phyloP scores from a whole-genome alignment of 2,113 vertebrate genomes.

The Gambusia holbrooki region DNA sequence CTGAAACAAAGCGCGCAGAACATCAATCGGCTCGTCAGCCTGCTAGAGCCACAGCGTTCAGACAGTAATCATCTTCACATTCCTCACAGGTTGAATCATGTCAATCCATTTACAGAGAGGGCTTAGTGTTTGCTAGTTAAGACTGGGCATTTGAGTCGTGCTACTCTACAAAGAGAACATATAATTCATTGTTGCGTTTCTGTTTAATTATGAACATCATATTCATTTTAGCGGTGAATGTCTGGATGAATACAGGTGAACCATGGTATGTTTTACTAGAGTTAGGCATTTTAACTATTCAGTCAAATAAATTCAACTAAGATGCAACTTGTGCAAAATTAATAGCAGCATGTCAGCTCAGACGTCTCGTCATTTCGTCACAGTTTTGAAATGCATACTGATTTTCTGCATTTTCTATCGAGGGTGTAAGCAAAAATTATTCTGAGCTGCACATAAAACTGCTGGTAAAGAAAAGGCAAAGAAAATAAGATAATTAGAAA shows the following conservation, averaged over 20 bases:
- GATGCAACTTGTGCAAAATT: too few species aligned
- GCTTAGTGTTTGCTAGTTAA: background rate
- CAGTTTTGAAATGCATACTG: background rate
- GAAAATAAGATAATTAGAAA: background rate
- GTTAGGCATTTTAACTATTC: too few species aligned
- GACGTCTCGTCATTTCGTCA: too few species aligned
- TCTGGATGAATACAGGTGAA: too few species aligned
- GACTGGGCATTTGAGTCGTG: background rate
- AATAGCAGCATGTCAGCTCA: too few species aligned
- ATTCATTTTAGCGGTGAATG: too few species aligned
- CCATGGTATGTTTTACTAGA: too few species aligned
- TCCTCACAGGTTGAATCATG: background rate
- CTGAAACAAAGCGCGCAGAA: background rate
- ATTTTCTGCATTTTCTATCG: background rate
- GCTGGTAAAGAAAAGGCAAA: background rate
- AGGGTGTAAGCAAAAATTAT: background rate
- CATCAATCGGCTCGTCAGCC: background rate
- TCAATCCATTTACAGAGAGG: background rate
- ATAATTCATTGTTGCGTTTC: too few species aligned
- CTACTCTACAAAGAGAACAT: too few species aligned
- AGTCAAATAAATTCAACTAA: too few species aligned
- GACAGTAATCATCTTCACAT: background rate
- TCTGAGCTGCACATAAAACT: background rate
- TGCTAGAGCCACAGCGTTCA: background rate
- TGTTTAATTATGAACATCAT: background rate